These are phyloP conservation scores for Arenaria interpres DNA, from an alignment of 2,113 vertebrate genomes.

Conservation along the genomic window DNA sequence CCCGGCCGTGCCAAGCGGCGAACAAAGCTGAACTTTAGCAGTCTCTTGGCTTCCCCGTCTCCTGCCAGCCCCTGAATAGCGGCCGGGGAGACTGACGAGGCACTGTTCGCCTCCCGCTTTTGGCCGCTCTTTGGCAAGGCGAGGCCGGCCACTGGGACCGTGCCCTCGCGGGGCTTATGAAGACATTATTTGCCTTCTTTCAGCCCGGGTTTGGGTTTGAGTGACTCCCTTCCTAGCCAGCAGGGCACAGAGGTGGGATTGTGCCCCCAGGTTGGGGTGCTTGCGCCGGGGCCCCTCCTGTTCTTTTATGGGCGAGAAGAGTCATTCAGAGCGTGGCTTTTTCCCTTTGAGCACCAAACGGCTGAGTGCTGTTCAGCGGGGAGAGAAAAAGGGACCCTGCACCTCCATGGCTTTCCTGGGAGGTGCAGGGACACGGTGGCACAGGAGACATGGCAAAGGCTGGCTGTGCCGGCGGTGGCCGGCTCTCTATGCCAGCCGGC, in stretches of 20 bases:
- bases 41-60: constrained; percentile 8
- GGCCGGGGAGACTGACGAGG: background rate
- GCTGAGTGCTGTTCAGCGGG: background rate
- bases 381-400: background rate
- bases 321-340: background rate
- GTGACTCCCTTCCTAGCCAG: background rate
- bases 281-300: background rate
- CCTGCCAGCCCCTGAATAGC: constrained; percentile 51
- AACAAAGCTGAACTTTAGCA: constrained; percentile 60
- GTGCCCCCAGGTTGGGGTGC: background rate
- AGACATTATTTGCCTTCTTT: constrained; percentile 21
- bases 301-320: background rate
- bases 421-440: background rate
- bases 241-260: background rate
- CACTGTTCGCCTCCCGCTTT: background rate
- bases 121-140: background rate
- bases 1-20: background rate
- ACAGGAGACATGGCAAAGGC: background rate
- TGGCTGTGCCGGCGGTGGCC: accelerated
- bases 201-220: background rate
- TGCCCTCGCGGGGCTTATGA: background rate
- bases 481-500: accelerated
- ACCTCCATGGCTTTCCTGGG: background rate
- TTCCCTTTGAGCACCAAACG: background rate
- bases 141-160: background rate